phyloP scores from a whole-genome alignment of 2,113 vertebrate species.

The Epinephelus fuscoguttatus region DNA sequence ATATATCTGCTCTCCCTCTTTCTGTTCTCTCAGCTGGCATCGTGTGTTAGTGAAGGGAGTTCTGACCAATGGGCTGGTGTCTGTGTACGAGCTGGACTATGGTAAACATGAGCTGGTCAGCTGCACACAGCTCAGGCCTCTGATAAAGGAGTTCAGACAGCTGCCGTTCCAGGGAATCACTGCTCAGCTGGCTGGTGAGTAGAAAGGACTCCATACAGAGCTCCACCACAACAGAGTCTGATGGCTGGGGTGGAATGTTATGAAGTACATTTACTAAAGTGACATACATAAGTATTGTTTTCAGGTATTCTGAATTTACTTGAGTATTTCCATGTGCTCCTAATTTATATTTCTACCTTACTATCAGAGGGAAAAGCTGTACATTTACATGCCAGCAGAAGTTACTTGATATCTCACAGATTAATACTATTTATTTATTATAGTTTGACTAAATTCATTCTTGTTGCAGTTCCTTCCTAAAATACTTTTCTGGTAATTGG shows the following conservation, averaged over 20 bases:
- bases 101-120: slow-evolving; percentile 94
- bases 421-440: too few relatives aligned
- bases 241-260: neutral
- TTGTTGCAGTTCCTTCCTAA: too few relatives aligned
- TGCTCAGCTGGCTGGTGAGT: slow-evolving; percentile 94
- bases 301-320: too few relatives aligned
- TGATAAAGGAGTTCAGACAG: slow-evolving; percentile 89
- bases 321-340: neutral
- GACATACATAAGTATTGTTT: too few relatives aligned
- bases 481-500: too few relatives aligned
- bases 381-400: neutral
- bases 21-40: slow-evolving; percentile 88
- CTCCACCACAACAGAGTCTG: neutral
- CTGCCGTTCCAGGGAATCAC: slow-evolving; percentile 95
- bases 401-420: neutral
- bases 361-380: neutral
- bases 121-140: slow-evolving; percentile 87
- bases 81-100: slow-evolving; percentile 95
- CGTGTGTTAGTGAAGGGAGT: slow-evolving; percentile 94
- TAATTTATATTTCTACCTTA: neutral
- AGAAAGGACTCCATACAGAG: neutral
- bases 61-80: slow-evolving; percentile 91
- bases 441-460: too few relatives aligned
- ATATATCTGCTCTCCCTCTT: neutral
- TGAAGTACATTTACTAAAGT: too few relatives aligned